Evolutionary conservation across 2,797 vertebrate species (phyloP), one percentile per base, ranked within the genome.

Genomic region (Ctenopoma multispine): DNA sequence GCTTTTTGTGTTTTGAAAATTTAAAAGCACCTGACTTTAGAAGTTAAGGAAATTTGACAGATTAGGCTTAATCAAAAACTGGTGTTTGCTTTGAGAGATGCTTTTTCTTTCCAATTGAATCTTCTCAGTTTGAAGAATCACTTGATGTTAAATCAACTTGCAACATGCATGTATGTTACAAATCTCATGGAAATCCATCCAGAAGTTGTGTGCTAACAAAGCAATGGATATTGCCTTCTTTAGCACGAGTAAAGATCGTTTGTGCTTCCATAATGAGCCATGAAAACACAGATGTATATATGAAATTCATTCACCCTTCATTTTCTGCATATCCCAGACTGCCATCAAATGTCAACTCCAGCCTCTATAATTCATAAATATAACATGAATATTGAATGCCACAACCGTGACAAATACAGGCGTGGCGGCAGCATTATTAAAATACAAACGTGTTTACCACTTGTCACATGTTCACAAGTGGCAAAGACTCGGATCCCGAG

Each of bases 391-490:
- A 76, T 75, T 46, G 18, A 77, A 66, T 29, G 31, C 36, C 44
- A 18, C 41, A 57, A 64, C 17, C 3, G n/a, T 55, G 38, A 56
- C 17, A 72, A 64, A 64, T 41, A 36, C 38, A 55, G 59, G 78
- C 34, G 47, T 59, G 68, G 77, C 74, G 49, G 72, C 55, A 56
- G 68, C 44, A 56, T 63, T 63, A 75, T 57, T 72, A 75, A 69
- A 80, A 78, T 57, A 57, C 47, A 82, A 79, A 75, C 13, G 36
- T 59, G 67, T 82, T 85, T 75, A 72, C 70, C 63, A 66, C 74
- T 60, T 65, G 63, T 62, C 51, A 79, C 77, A 75, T 77, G 77
- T 85, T 61, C 72, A 75, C 63, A 63, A 65, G 68, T 38, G 65
- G 51, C 65, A 73, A 47, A 75, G 63, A 72, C 63, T 80, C 36